These are phyloP conservation scores for Brachirus orientalis DNA, from an alignment of 2,113 vertebrate genomes.

Conservation along the genomic window DNA sequence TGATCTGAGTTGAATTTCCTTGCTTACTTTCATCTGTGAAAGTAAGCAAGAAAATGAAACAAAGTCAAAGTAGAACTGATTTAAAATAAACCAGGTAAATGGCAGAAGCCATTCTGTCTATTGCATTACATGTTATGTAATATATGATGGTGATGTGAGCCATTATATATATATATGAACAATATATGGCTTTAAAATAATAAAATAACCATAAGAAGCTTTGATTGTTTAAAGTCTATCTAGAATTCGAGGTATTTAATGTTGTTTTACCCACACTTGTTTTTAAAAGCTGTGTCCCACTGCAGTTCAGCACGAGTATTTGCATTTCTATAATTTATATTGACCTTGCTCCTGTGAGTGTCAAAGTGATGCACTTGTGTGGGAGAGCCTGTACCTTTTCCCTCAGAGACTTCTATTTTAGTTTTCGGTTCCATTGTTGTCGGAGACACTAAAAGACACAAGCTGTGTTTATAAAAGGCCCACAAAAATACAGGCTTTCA, in stretches of 20 bases:
- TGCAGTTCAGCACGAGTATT: no score
- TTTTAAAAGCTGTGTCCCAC: constrained; percentile 39
- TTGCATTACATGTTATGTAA: no score
- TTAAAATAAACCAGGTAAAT: no score
- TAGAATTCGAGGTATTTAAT: constrained; percentile 47
- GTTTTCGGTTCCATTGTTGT: constrained; percentile 24
- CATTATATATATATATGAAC: constrained; percentile 21
- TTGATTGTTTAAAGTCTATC: constrained; percentile 57
- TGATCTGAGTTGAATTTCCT: no score
- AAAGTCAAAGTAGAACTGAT: no score
- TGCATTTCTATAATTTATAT: constrained; percentile 44
- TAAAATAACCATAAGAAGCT: no score
- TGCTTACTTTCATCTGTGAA: no score
- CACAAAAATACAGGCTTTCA: no score
- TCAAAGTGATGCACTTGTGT: no score
- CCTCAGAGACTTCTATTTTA: constrained; percentile 29
- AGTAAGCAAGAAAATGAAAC: no score
- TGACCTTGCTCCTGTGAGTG: not conserved
- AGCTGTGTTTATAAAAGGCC: not conserved
- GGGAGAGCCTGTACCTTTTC: constrained; percentile 35
- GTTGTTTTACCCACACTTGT: constrained; percentile 32
- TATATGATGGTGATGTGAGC: constrained; percentile 18
- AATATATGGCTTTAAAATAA: constrained; percentile 44
- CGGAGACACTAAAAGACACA: not conserved
- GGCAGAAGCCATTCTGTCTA: no score